phyloP scores from a whole-genome alignment of 2,113 vertebrate species.

The Crotalus helleri region DNA sequence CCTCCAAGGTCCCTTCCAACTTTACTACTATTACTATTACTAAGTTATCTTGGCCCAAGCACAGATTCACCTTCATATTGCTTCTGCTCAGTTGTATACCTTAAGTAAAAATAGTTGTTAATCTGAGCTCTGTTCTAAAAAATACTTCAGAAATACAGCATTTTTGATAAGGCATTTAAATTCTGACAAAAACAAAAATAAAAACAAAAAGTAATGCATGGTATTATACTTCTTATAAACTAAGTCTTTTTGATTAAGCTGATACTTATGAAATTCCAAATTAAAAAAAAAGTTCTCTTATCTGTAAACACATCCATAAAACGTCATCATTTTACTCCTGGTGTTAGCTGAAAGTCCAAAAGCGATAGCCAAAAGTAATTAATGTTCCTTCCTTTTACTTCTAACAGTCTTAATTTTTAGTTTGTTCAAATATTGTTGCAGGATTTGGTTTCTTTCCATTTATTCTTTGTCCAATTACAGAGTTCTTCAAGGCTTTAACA shows the following conservation, averaged over 20 bases:
- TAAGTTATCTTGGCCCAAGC: background rate
- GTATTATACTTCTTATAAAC: constrained; percentile 24
- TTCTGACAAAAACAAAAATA: constrained; percentile 23
- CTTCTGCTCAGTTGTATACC: background rate
- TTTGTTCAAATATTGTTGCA: no score
- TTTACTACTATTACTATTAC: no score
- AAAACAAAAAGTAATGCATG: background rate
- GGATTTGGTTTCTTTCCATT: no score
- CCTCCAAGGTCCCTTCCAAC: no score
- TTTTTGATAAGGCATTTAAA: constrained; percentile 17
- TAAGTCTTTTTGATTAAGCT: constrained; percentile 41
- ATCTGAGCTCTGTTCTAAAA: background rate
- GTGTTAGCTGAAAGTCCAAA: no score
- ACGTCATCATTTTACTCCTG: no score
- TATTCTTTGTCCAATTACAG: no score
- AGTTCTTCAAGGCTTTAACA: no score
- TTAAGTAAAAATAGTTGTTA: background rate
- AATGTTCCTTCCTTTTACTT: no score
- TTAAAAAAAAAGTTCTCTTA: constrained; percentile 19
- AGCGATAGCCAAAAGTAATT: no score
- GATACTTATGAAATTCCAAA: constrained; percentile 55
- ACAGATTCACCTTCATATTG: background rate
- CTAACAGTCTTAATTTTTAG: no score
- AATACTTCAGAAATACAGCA: background rate
- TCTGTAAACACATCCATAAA: no score